Conservation (phyloP, 2,888 invertebrate genomes). For the Nymphalis polychloros region DNA sequence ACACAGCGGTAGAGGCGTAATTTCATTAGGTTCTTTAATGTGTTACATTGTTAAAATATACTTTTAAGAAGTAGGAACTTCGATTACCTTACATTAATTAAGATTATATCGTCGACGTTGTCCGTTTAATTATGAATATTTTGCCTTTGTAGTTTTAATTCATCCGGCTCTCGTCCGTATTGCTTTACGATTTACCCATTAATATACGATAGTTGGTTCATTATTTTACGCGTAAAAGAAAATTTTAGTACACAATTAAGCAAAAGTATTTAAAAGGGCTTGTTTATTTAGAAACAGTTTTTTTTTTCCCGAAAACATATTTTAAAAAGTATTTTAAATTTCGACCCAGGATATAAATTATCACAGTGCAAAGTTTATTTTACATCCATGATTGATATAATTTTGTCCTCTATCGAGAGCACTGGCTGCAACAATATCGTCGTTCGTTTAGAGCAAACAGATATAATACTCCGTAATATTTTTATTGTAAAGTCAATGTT, state of each 20-base stretch:
- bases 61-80: slow-evolving; percentile 2
- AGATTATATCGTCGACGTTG: slow-evolving; percentile 20
- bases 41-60: slow-evolving; percentile 5
- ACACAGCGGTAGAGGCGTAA: slow-evolving; percentile 21
- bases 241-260: neutral
- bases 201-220: neutral
- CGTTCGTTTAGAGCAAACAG: too few relatives aligned
- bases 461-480: too few relatives aligned
- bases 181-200: neutral
- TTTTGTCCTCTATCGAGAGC: too few relatives aligned
- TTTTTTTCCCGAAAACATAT: too few relatives aligned
- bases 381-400: too few relatives aligned
- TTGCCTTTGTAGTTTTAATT: slow-evolving; percentile 38
- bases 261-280: too few relatives aligned
- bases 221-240: neutral
- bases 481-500: too few relatives aligned
- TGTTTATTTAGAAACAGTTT: too few relatives aligned
- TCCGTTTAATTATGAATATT: slow-evolving; percentile 51
- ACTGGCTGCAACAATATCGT: too few relatives aligned
- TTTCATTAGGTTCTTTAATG: slow-evolving; percentile 23
- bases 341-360: too few relatives aligned
- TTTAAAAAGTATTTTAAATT: too few relatives aligned
- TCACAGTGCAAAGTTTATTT: too few relatives aligned
- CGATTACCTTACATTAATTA: neutral
- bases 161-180: neutral